These are phyloP conservation scores for Epirrita christyi DNA, from an alignment of 2,888 invertebrate genomes.

Conservation along the genomic window DNA sequence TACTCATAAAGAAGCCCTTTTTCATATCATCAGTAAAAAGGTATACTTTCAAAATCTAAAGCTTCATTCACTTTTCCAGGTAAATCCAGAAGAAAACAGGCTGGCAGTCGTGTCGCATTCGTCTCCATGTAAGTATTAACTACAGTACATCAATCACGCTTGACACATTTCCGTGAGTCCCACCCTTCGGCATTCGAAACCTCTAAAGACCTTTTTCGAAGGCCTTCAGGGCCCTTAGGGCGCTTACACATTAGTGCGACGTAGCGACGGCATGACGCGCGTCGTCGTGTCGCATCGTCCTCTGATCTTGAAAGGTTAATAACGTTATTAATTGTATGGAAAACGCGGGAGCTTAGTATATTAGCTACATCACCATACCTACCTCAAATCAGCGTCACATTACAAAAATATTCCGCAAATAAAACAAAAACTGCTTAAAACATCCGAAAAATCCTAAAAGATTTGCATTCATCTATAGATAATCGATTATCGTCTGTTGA, in stretches of 20 bases:
- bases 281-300: background rate
- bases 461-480: too few relatives aligned
- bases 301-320: too few relatives aligned
- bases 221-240: slow-evolving; percentile 10
- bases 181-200: slow-evolving; percentile 27
- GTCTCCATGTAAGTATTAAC: slow-evolving; percentile 71
- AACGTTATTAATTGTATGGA: too few relatives aligned
- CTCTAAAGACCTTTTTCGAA: slow-evolving; percentile 14
- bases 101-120: slow-evolving; percentile 74
- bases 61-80: slow-evolving; percentile 55
- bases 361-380: too few relatives aligned
- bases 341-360: too few relatives aligned
- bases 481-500: too few relatives aligned
- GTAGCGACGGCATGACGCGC: background rate
- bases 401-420: too few relatives aligned
- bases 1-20: too few relatives aligned
- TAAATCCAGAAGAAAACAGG: slow-evolving; percentile 77
- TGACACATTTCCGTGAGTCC: slow-evolving; percentile 46
- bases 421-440: too few relatives aligned
- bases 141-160: slow-evolving; percentile 59
- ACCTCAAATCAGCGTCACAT: too few relatives aligned
- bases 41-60: too few relatives aligned
- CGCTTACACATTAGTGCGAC: slow-evolving; percentile 1
- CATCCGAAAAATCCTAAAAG: too few relatives aligned
- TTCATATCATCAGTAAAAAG: background rate